phyloP scores from a whole-genome alignment of 2,113 vertebrate genomes.

The Anolis sagrei region DNA sequence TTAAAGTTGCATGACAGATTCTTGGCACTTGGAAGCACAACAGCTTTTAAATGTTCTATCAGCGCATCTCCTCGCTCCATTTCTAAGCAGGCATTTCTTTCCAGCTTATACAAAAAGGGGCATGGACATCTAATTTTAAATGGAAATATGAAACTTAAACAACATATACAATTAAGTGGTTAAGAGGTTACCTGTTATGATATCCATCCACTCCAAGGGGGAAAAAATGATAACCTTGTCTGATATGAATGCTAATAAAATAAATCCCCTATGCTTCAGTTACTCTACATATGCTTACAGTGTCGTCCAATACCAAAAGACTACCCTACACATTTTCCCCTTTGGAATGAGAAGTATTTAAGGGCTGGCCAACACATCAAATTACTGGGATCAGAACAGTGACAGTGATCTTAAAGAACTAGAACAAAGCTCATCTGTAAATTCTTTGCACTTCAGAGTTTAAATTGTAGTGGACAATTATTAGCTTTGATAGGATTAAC shows the following conservation, averaged over 20 bases:
- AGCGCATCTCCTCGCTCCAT: constrained; percentile 26
- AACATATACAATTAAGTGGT: constrained; percentile 15
- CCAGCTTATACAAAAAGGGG: constrained; percentile 37
- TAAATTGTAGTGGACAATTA: background rate
- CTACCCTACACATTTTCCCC: background rate
- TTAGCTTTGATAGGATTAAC: constrained; percentile 3
- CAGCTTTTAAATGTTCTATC: constrained; percentile 30
- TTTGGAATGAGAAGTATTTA: background rate
- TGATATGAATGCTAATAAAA: background rate
- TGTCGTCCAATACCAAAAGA: background rate
- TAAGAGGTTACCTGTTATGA: background rate
- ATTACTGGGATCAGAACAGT: constrained; percentile 6
- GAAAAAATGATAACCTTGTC: no score
- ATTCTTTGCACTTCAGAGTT: background rate
- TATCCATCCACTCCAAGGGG: background rate
- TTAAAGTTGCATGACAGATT: constrained; percentile 40
- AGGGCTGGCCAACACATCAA: constrained; percentile 11
- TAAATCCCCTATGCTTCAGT: constrained; percentile 16
- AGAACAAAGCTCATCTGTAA: background rate
- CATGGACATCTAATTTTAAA: background rate
- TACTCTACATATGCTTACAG: constrained; percentile 23
- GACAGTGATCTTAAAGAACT: constrained; percentile 8
- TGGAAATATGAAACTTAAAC: background rate
- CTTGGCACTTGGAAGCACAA: background rate
- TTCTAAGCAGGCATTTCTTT: background rate